Base-by-base conservation (phyloP, 2,797 vertebrate species). In the Leptoclinus maculatus region DNA sequence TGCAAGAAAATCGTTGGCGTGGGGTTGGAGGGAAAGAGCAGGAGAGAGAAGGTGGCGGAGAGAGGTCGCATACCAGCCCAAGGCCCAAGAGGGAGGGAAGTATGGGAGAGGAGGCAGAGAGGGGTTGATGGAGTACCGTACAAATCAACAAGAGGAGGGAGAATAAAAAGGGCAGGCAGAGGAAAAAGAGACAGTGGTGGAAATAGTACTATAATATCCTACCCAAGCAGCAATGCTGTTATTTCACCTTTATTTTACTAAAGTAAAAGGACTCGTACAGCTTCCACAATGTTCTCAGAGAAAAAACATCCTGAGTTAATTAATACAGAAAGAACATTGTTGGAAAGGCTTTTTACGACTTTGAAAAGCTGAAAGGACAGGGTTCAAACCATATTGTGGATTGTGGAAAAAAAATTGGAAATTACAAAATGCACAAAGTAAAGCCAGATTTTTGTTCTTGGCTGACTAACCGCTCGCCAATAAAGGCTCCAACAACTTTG, bases 381-480 rank as follows among this genome's bases (percentile, higher is more conserved):
- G 86, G 82, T 84, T 91, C 87, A 88, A 81, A 81, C 75, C 78
- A 83, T 80, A 90, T 72, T 88, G 74, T 63, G 60, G 39, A 63
- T 70, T 87, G 80, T 70, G 27, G 45, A 66, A 85, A 81, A 87
- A 80, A 78, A 87, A 75, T 77, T 80, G 78, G 74, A 85, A 86
- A 91, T 84, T 69, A 83, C 60, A 91, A 81, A 87, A 84, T 66
- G 66, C 66, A 71, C 70, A 78, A 88, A 87, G 75, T 63, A 73
- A 89, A 83, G 87, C 80, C 86, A 91, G 88, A 85, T 71, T 83
- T 89, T 83, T 88, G 85, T 87, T 87, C 86, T 86, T 89, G 88
- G 87, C 79, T 13, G 59, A 79, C 54, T 45, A 71, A 72, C 19
- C 13, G 4, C 43, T 82, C 69, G 14, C 84, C 82, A 70, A 64